phyloP scores from a whole-genome alignment of 2,888 invertebrate genomes.

The Eristalis arbustorum region DNA sequence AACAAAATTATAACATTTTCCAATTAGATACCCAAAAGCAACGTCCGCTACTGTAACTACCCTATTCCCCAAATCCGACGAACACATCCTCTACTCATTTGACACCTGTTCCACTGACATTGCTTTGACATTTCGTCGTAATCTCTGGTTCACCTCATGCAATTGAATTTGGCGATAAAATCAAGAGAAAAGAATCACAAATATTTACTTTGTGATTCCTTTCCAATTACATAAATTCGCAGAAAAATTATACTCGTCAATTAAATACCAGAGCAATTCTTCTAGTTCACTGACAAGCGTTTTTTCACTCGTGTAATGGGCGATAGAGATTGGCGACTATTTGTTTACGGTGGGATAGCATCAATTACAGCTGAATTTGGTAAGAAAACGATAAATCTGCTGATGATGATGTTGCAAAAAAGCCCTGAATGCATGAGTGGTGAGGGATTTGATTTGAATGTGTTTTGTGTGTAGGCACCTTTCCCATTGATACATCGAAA shows the following conservation, averaged over 20 bases:
- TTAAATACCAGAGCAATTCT: not conserved
- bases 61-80: not conserved
- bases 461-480: conserved; percentile 86
- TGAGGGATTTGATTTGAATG: not conserved
- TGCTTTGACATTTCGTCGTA: conserved; percentile 36
- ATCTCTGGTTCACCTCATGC: conserved; percentile 55
- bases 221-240: conserved; percentile 44
- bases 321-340: conserved; percentile 93
- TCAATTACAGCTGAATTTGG: conserved; percentile 97
- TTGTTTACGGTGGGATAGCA: conserved; percentile 95
- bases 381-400: conserved; percentile 80
- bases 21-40: not conserved
- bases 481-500: conserved; percentile 98
- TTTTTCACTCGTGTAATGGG: conserved; percentile 47
- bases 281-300: conserved; percentile 27
- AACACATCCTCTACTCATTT: conserved; percentile 8
- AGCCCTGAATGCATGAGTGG: not conserved
- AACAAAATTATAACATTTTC: not conserved
- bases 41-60: not conserved
- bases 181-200: conserved; percentile 61
- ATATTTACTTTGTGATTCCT: conserved; percentile 57
- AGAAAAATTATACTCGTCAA: conserved; percentile 4
- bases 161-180: conserved; percentile 38
- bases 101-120: conserved; percentile 56
- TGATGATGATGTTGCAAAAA: not conserved